Conservation (phyloP, 1,140 invertebrate genomes). For the Zaprionus ornatus region DNA sequence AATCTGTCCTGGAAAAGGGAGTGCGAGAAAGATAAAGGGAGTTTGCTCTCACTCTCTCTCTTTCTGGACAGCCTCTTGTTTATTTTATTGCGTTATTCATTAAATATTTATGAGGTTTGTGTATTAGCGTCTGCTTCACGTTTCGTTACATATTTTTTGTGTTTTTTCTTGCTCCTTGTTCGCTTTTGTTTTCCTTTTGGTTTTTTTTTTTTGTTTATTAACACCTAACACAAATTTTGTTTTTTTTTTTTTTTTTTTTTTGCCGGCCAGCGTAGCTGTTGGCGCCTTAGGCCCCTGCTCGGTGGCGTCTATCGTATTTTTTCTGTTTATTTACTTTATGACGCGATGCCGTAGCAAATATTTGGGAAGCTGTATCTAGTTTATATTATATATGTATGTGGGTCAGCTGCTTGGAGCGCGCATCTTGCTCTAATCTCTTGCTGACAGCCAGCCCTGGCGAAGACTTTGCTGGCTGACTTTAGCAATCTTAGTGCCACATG, state of each 20-base stretch:
- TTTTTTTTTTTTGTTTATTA: conserved; percentile 27
- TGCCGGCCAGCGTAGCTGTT: background rate
- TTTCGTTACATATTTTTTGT: conserved; percentile 21
- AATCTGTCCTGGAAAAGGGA: background rate
- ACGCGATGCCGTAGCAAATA: conserved; percentile 20
- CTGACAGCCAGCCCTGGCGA: conserved; percentile 22
- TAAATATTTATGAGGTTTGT: conserved; percentile 41
- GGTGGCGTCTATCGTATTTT: background rate
- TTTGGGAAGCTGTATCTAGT: conserved; percentile 11
- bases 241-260: conserved; percentile 18
- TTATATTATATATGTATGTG: conserved; percentile 15
- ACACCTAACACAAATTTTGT: conserved; percentile 34
- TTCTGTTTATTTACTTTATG: conserved; percentile 33
- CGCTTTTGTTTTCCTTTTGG: background rate
- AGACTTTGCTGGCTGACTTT: conserved; percentile 36
- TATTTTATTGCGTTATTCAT: conserved; percentile 41
- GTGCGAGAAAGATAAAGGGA: too few species aligned
- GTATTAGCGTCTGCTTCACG: conserved; percentile 13
- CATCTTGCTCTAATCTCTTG: conserved; percentile 23
- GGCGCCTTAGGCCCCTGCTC: background rate
- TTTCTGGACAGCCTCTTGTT: conserved; percentile 17
- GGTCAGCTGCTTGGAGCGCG: conserved; percentile 13
- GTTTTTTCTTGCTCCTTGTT: conserved; percentile 16
- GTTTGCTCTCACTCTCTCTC: background rate
- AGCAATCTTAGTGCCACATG: conserved; percentile 51